phyloP scores from a whole-genome alignment of 1,140 invertebrate species.

The Onthophagus taurus region DNA sequence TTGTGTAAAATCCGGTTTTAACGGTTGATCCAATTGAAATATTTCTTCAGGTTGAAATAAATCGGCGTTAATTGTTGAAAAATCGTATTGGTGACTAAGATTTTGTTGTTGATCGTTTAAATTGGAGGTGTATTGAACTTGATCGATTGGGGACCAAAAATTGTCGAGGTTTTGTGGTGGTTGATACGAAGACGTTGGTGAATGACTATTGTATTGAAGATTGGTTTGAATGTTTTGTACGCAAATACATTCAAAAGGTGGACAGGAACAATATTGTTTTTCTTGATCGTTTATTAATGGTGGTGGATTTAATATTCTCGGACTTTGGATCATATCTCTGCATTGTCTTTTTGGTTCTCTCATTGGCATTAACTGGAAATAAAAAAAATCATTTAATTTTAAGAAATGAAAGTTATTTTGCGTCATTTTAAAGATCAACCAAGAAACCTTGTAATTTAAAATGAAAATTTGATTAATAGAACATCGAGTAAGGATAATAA shows the following conservation, averaged over 20 bases:
- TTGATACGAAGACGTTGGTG: constrained; percentile 24
- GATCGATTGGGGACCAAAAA: constrained; percentile 32
- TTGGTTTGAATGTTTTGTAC: constrained; percentile 33
- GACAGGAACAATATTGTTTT: constrained; percentile 53
- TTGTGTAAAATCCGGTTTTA: constrained; percentile 48
- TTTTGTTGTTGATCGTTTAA: constrained; percentile 18
- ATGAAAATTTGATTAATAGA: too few species aligned
- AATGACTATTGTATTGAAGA: constrained; percentile 25
- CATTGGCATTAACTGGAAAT: constrained; percentile 46
- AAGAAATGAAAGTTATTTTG: too few species aligned
- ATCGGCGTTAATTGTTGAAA: constrained; percentile 49
- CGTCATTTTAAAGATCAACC: too few species aligned
- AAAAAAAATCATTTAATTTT: too few species aligned
- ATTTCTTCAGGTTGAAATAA: constrained; percentile 71
- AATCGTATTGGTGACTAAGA: constrained; percentile 36
- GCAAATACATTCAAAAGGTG: constrained; percentile 55
- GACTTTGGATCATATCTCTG: constrained; percentile 22
- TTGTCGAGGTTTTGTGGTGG: constrained; percentile 25
- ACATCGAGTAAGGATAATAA: too few species aligned
- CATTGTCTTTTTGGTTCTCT: constrained; percentile 43
- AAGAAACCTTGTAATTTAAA: too few species aligned
- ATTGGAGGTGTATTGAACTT: constrained; percentile 20
- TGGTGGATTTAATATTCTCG: constrained; percentile 38
- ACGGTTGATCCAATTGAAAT: constrained; percentile 63
- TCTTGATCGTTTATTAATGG: constrained; percentile 45